A percentile compares a stretch with the other conserved stretches of the same genome.
Conservation (phyloP, 2,113 vertebrate species). For the Anhinga anhinga region DNA sequence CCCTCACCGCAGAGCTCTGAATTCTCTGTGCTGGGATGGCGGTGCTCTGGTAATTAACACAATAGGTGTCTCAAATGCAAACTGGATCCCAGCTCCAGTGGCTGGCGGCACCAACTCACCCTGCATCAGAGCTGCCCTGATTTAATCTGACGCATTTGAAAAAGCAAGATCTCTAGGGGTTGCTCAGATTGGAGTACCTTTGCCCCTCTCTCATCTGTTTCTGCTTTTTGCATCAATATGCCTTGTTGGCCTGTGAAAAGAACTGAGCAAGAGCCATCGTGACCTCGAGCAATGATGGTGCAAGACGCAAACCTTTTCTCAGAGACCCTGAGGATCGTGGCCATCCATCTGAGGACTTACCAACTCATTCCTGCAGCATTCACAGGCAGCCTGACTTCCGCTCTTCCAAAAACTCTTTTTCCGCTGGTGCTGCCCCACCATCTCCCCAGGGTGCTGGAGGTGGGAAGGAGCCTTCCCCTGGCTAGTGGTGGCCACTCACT, state of each 20-base stretch:
- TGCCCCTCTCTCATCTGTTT: conserved; percentile 4
- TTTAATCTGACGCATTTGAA: conserved; percentile 1
- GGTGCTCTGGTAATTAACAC: conserved; percentile 19
- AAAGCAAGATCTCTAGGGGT: conserved; percentile 1
- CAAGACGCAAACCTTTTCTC: not conserved
- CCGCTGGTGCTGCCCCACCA: not conserved
- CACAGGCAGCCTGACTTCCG: not conserved
- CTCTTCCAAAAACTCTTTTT: not conserved
- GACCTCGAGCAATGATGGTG: not conserved
- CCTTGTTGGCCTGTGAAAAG: not conserved
- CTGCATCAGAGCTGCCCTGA: conserved; percentile 22
- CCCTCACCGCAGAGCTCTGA: not conserved
- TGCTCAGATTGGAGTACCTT: not conserved
- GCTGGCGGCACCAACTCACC: not conserved
- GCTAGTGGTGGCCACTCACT: not conserved
- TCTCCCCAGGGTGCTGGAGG: not conserved
- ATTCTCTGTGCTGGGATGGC: conserved; percentile 19
- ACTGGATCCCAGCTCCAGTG: not conserved
- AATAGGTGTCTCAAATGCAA: not conserved
- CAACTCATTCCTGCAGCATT: not conserved
- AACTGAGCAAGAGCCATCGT: not conserved
- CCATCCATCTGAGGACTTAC: not conserved
- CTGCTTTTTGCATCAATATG: not conserved
- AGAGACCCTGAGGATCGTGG: not conserved
- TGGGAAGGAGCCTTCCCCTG: not conserved